Percentiles rank a stretch among this genome's conserved stretches.
These are phyloP conservation scores for Drosophila falleni DNA, from an alignment of 2,888 invertebrate genomes.

Conservation along the genomic window DNA sequence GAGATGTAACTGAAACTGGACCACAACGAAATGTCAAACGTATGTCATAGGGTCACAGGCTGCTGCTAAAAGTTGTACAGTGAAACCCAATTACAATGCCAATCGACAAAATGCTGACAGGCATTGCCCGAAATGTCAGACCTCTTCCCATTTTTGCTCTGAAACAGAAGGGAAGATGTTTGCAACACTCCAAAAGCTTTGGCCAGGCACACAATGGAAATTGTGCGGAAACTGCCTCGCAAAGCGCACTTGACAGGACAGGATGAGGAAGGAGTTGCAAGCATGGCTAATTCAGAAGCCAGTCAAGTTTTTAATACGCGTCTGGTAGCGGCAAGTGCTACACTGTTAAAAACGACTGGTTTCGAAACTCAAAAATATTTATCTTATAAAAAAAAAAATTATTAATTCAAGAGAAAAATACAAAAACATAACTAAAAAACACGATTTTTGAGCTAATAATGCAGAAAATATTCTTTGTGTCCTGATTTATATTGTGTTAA, in stretches of 20 bases:
- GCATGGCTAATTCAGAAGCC: slow-evolving; percentile 20
- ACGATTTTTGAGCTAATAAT: too few relatives aligned
- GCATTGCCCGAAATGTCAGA: slow-evolving; percentile 17
- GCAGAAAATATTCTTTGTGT: too few relatives aligned
- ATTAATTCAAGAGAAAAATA: neutral
- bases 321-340: slow-evolving; percentile 10
- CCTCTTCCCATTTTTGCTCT: neutral
- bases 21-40: slow-evolving; percentile 47
- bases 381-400: too few relatives aligned
- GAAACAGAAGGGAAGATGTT: slow-evolving; percentile 35
- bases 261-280: slow-evolving; percentile 19
- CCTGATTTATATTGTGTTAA: too few relatives aligned
- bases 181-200: slow-evolving; percentile 53
- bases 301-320: slow-evolving; percentile 49
- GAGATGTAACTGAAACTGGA: slow-evolving; percentile 30
- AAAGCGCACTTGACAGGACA: slow-evolving; percentile 20
- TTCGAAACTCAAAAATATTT: neutral
- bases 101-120: slow-evolving; percentile 69
- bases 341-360: neutral
- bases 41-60: slow-evolving; percentile 70
- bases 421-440: too few relatives aligned
- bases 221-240: slow-evolving; percentile 66
- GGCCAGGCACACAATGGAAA: slow-evolving; percentile 53
- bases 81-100: slow-evolving; percentile 74
- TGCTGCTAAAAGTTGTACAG: slow-evolving; percentile 52